Conservation (phyloP, 1,140 invertebrate genomes). For the Cyclina sinensis region DNA sequence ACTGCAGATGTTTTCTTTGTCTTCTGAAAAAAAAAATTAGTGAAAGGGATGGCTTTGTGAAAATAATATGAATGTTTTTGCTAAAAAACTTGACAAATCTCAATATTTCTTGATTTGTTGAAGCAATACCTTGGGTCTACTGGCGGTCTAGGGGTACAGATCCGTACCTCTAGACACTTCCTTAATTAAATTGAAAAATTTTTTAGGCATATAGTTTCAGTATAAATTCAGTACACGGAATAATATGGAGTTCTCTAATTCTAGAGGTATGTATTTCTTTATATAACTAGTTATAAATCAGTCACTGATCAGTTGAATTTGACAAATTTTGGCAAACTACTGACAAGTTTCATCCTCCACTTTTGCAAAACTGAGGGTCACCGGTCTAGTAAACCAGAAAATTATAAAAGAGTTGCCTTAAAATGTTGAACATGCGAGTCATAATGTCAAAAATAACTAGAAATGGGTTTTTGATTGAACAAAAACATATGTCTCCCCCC, state of each 20-base stretch:
- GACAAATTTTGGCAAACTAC: slow-evolving; percentile 45
- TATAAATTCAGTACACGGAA: slow-evolving; percentile 46
- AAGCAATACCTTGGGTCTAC: slow-evolving; percentile 31
- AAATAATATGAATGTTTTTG: slow-evolving; percentile 47
- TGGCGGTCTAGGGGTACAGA: too few species aligned
- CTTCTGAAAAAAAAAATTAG: slow-evolving; percentile 41
- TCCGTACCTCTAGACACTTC: too few species aligned
- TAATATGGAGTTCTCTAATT: slow-evolving; percentile 48
- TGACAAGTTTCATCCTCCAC: slow-evolving; percentile 34
- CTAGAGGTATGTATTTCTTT: slow-evolving; percentile 46
- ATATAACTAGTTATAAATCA: slow-evolving; percentile 47
- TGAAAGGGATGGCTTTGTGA: slow-evolving; percentile 43
- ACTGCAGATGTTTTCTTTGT: slow-evolving; percentile 45
- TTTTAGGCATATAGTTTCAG: slow-evolving; percentile 43
- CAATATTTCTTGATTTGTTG: slow-evolving; percentile 38
- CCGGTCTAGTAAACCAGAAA: slow-evolving; percentile 45
- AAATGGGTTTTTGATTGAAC: too few species aligned
- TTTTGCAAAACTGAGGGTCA: slow-evolving; percentile 42
- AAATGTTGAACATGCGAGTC: slow-evolving; percentile 47
- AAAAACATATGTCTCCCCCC: too few species aligned
- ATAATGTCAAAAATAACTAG: slow-evolving; percentile 49
- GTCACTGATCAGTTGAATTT: slow-evolving; percentile 48
- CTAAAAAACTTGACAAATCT: slow-evolving; percentile 44
- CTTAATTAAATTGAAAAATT: slow-evolving; percentile 35
- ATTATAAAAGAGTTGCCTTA: slow-evolving; percentile 42